Evolutionary conservation across 2,888 invertebrate species (phyloP).

Genomic region (Synergus itoensis): DNA sequence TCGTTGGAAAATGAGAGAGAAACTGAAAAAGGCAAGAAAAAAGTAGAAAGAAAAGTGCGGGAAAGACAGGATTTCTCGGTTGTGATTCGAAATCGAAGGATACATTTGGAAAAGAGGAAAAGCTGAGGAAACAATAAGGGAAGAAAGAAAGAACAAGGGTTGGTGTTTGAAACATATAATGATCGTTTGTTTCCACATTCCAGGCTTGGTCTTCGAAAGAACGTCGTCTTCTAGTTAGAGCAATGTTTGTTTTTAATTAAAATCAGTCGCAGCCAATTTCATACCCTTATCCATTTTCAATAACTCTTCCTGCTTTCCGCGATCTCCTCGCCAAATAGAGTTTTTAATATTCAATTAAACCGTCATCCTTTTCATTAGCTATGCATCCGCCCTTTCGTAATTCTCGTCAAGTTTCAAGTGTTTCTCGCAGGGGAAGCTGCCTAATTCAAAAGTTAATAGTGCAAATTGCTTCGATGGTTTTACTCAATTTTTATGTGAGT

Average conservation of each 20-base stretch:
- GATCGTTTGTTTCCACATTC: slow-evolving; percentile 6
- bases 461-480: background rate
- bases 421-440: background rate
- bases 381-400: slow-evolving; percentile 5
- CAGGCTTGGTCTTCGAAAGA: slow-evolving; percentile 43
- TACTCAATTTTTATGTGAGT: background rate
- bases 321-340: slow-evolving; percentile 40
- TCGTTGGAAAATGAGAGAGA: background rate
- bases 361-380: slow-evolving; percentile 52
- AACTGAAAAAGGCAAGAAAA: background rate
- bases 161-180: slow-evolving; percentile 1
- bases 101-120: background rate
- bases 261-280: slow-evolving; percentile 57
- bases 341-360: slow-evolving; percentile 56
- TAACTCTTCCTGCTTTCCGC: background rate
- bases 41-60: background rate
- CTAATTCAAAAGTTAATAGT: background rate
- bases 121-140: background rate
- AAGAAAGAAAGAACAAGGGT: background rate
- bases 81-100: background rate
- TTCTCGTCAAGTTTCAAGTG: background rate
- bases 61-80: background rate
- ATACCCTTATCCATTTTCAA: background rate
- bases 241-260: slow-evolving; percentile 76
- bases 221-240: slow-evolving; percentile 62